A percentile compares a stretch with the other conserved stretches of the same genome.
Evolutionary conservation across 1,140 invertebrate genomes (phyloP).

Genomic region (Drosophila nebulosa): DNA sequence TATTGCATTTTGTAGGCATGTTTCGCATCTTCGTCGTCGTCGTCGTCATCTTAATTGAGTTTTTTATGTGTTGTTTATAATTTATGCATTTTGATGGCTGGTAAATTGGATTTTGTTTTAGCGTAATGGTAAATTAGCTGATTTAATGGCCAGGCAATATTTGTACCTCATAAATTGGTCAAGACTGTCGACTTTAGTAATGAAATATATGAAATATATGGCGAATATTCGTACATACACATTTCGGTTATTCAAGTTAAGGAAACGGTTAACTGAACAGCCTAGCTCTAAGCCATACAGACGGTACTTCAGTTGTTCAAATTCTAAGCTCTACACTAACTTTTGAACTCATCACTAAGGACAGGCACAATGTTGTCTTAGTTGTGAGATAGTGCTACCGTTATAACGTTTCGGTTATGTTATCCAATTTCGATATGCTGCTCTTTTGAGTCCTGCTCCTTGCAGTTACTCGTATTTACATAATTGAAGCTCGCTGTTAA

Average conservation of each 20-base stretch:
- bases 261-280: too few relatives aligned
- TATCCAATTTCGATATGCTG: background rate
- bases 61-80: conserved; percentile 66
- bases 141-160: conserved; percentile 43
- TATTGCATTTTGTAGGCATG: conserved; percentile 65
- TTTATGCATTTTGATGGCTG: conserved; percentile 59
- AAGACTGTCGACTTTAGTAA: background rate
- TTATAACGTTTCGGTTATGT: background rate
- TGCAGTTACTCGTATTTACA: background rate
- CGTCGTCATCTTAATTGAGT: conserved; percentile 61
- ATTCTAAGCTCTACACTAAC: too few relatives aligned
- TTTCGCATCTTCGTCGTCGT: conserved; percentile 54
- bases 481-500: background rate
- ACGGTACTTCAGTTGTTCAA: too few relatives aligned
- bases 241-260: too few relatives aligned
- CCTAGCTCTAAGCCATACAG: too few relatives aligned
- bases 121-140: conserved; percentile 59
- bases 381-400: too few relatives aligned
- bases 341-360: too few relatives aligned
- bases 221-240: too few relatives aligned
- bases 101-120: conserved; percentile 39
- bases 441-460: background rate
- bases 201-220: background rate
- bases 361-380: too few relatives aligned
- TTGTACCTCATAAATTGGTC: conserved; percentile 15